A percentile compares a stretch with the other conserved stretches of the same genome.
Conservation (phyloP, 2,888 invertebrate genomes). For the Lasioglossum figueresi region DNA sequence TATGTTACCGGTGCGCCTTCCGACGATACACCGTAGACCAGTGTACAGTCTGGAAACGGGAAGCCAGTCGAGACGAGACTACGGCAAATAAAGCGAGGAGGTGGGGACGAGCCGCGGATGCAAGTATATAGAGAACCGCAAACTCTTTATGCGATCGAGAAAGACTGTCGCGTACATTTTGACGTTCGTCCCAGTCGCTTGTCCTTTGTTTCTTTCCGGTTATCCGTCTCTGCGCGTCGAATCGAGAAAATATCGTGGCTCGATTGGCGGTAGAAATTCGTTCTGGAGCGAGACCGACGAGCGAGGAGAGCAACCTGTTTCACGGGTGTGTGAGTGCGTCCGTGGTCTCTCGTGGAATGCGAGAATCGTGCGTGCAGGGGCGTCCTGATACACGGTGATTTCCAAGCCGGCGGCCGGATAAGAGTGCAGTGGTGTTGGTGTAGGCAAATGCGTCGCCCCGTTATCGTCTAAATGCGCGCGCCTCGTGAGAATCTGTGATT, state of each 20-base stretch:
- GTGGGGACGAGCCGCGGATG: not conserved
- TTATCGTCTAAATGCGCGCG: conserved; percentile 39
- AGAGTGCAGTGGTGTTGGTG: conserved; percentile 44
- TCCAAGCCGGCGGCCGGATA: conserved; percentile 40
- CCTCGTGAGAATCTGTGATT: conserved; percentile 31
- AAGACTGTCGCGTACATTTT: conserved; percentile 38
- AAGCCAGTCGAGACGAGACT: conserved; percentile 1
- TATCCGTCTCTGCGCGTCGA: not conserved
- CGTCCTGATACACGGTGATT: conserved; percentile 62
- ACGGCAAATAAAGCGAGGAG: conserved; percentile 28
- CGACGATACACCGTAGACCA: not conserved
- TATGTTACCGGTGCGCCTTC: conserved; percentile 37
- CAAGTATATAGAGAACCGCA: conserved; percentile 14
- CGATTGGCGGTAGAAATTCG: conserved; percentile 45
- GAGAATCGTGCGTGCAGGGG: conserved; percentile 66
- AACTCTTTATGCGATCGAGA: conserved; percentile 40
- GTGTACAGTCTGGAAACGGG: conserved; percentile 6
- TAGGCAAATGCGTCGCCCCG: conserved; percentile 25
- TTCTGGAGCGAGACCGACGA: conserved; percentile 35
- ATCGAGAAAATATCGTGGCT: conserved; percentile 30
- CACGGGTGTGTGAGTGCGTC: conserved; percentile 40
- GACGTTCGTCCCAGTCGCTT: conserved; percentile 33
- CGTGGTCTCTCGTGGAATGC: conserved; percentile 65
- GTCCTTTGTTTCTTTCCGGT: conserved; percentile 46
- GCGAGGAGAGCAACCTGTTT: conserved; percentile 60